Base-by-base conservation (phyloP, 2,113 vertebrate species). In the Onychostruthus taczanowskii region DNA sequence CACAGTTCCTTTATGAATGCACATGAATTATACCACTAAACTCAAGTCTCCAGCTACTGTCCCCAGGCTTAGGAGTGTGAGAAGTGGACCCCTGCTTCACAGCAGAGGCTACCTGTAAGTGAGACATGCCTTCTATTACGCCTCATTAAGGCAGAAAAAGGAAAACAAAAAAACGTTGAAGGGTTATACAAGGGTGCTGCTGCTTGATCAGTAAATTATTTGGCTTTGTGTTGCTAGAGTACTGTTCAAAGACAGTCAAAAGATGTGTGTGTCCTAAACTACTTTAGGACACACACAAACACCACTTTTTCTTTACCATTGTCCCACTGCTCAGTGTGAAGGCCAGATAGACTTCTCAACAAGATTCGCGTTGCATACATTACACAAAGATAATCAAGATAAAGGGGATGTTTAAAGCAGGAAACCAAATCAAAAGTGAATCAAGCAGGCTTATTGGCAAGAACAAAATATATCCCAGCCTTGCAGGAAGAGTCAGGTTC, bases 351-450 rank as follows among this genome's bases (percentile, higher is more conserved):
- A n/a, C 87, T 91, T 66, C 66, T 82, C 69, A 87, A 56, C 3
- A 52, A 52, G 41, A 69, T 87, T 79, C 5, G 41, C 47, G 19
- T n/a, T 81, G 84, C 37, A 83, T 55, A 64, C 31, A 33, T 84
- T 84, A 76, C 55, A 79, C 63, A 82, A 84, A 78, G 15, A 69
- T 47, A 15, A 80, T 26, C 50, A 88, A 83, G 67, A 91, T 44
- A 91, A 93, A 80, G 79, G 82, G 84, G 78, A 94, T 88, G 5
- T 61, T 83, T 55, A 87, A 89, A 91, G 47, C 82, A 83, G 63
- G 67, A 95, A 91, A 89, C 70, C 22, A 46, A 89, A 66, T 50
- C 46, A 46, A 31, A 72, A 87, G 18, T 61, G 11, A 93, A 66
- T 55, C 59, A 86, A 39, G 63, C 41, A 73, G 74, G 64, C 33